Base-by-base conservation (phyloP, 2,888 invertebrate genomes). In the Luperina testacea region DNA sequence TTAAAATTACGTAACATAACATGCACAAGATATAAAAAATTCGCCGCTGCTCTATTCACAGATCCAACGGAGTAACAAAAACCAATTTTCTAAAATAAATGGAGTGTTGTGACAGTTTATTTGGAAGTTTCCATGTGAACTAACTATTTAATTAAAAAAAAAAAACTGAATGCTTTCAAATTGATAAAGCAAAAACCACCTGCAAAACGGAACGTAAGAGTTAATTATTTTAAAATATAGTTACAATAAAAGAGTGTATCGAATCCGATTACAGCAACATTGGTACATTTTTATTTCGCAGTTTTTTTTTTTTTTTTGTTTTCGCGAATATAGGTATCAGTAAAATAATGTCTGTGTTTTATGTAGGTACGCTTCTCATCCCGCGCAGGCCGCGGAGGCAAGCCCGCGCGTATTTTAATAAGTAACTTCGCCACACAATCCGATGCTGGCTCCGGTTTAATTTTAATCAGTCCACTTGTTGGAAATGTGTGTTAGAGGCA, bases 341-440 rank as follows among this genome's bases (percentile, higher is more conserved):
- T 27, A 13, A 73, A 78, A 65, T 51, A 17, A 17, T 51, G 9
- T 65, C n/a, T 42, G 27, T 45, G 65, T 57, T 63, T 74, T 69
- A 74, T 74, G 38, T 74, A 27, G n/a, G n/a, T n/a, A n/a, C 53
- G 38, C 5, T 63, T 57, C 48, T 9, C 27, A 80, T 38, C 38
- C 61, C 61, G 77, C 51, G 45, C 81, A 42, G 7, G 38, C n/a
- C 4, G 17, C 20, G 24, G 20, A 72, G 15, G 24, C 61, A 42
- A 82, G 45, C 77, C 83, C 77, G 67, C 67, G 27, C 71, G 72
- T 72, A 24, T 51, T 77, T 71, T 45, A 75, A 65, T 73, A 68
- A 75, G 53, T 51, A 45, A 75, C 32, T 59, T 45, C 13, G 24
- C 11, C 42, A 8, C 32, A 32, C 42, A 82, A 63, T 51, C 81